Evolutionary conservation across 2,797 vertebrate genomes (phyloP).

Genomic region (Pitangus sulphuratus): DNA sequence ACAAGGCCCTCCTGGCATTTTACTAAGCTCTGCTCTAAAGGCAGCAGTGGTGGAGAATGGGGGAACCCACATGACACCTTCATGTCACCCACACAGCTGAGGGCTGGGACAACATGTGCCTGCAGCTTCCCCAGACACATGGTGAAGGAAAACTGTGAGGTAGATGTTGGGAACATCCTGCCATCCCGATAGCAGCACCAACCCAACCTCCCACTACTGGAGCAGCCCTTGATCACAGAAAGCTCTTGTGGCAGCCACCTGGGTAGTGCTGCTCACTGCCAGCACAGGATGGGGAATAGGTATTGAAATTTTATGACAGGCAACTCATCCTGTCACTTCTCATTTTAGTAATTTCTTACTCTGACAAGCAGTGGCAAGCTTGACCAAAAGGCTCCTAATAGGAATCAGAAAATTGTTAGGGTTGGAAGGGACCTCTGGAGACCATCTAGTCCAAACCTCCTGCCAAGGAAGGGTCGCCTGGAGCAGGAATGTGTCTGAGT

Average conservation of each 20-base stretch:
- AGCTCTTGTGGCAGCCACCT: background rate
- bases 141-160: accelerated
- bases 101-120: accelerated
- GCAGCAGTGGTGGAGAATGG: accelerated
- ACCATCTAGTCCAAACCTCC: background rate
- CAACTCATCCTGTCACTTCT: background rate
- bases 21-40: background rate
- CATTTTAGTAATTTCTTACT: background rate
- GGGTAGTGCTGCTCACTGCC: background rate
- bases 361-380: background rate
- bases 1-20: background rate
- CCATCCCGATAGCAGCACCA: accelerated
- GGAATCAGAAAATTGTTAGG: background rate
- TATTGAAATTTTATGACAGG: background rate
- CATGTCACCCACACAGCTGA: accelerated
- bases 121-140: accelerated
- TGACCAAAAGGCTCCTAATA: background rate
- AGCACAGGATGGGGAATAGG: accelerated
- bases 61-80: accelerated
- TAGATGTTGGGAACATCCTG: background rate
- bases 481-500: background rate
- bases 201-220: accelerated
- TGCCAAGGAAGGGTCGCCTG: background rate
- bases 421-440: background rate
- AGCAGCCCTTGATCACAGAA: accelerated